phyloP scores from a whole-genome alignment of 2,797 vertebrate genomes.

The Scomberomorus guttatus region DNA sequence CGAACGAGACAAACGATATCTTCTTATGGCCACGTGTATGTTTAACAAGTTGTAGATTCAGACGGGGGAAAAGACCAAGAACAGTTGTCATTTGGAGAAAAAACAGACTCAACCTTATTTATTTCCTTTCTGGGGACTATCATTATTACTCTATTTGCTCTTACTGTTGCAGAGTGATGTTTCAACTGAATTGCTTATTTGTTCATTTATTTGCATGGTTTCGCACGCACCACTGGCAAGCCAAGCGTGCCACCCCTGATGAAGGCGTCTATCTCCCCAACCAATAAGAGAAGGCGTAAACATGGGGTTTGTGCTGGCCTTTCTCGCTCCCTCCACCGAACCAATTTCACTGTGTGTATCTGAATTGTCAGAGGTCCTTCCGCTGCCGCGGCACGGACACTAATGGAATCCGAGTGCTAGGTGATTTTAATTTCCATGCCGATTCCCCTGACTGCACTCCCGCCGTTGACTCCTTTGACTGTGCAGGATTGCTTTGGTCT shows the following conservation, averaged over 20 bases:
- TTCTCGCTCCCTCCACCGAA: conserved; percentile 79
- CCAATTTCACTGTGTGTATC: conserved; percentile 86
- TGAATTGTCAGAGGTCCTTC: conserved; percentile 88
- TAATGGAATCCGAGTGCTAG: conserved; percentile 88
- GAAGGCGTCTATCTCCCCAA: conserved; percentile 83
- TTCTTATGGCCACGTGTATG: conserved; percentile 56
- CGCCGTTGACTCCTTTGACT: conserved; percentile 85
- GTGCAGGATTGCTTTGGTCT: conserved; percentile 88
- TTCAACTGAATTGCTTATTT: conserved; percentile 86
- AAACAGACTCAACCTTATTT: conserved; percentile 66
- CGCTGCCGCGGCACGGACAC: conserved; percentile 78
- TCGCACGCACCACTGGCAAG: conserved; percentile 81
- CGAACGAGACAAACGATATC: conserved; percentile 54
- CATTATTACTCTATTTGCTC: conserved; percentile 84
- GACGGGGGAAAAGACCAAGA: conserved; percentile 51
- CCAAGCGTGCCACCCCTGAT: conserved; percentile 83
- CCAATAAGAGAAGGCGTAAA: conserved; percentile 82
- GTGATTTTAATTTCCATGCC: conserved; percentile 89
- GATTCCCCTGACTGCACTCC: conserved; percentile 88
- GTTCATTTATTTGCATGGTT: conserved; percentile 87
- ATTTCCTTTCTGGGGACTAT: conserved; percentile 78
- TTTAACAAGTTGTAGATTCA: conserved; percentile 66
- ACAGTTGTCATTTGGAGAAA: conserved; percentile 62
- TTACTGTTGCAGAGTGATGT: conserved; percentile 74
- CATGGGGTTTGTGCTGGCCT: conserved; percentile 73